Conservation (phyloP, 1,140 invertebrate species). For the Epicauta chinensis region DNA sequence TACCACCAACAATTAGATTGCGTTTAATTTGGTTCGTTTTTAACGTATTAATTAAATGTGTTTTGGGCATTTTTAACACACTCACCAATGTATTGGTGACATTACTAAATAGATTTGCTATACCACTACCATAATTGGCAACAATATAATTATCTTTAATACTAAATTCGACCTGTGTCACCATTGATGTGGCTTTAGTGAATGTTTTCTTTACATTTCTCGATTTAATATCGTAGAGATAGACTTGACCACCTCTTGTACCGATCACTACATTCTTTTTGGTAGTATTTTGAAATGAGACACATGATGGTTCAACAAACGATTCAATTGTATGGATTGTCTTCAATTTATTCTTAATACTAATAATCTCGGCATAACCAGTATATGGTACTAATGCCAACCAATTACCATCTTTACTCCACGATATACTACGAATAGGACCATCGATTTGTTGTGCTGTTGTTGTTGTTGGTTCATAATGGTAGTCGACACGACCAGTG, state of each 20-base stretch:
- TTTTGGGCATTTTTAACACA: constrained; percentile 33
- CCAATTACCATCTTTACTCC: constrained; percentile 39
- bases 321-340: constrained; percentile 32
- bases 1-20: constrained; percentile 31
- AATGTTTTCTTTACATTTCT: constrained; percentile 30
- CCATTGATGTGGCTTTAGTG: constrained; percentile 22
- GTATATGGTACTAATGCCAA: constrained; percentile 33
- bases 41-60: constrained; percentile 29
- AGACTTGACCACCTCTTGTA: constrained; percentile 32
- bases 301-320: constrained; percentile 35
- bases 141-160: constrained; percentile 37
- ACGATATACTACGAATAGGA: constrained; percentile 35
- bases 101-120: constrained; percentile 34
- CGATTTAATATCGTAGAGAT: constrained; percentile 39
- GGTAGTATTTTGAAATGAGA: constrained; percentile 36
- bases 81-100: constrained; percentile 25
- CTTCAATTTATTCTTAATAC: constrained; percentile 32
- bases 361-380: constrained; percentile 35
- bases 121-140: constrained; percentile 33
- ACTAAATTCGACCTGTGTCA: constrained; percentile 31
- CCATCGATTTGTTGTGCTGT: constrained; percentile 19
- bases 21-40: constrained; percentile 32
- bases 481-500: constrained; percentile 18
- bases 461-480: constrained; percentile 23
- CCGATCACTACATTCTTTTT: constrained; percentile 39